Evolutionary conservation across 1,140 invertebrate genomes (phyloP).

Genomic region (Leguminivora glycinivorella): DNA sequence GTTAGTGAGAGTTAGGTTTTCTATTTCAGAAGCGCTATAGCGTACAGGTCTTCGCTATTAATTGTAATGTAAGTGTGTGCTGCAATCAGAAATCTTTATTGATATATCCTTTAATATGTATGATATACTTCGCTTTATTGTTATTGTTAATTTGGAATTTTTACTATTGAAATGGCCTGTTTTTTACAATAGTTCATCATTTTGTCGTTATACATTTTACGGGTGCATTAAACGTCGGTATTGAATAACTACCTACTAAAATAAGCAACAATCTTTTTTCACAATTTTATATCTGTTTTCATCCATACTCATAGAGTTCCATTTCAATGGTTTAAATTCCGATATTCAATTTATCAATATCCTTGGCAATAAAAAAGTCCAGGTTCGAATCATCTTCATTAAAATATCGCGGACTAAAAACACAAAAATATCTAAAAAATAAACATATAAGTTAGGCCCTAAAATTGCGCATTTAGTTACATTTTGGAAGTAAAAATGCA

Average conservation of each 20-base stretch:
- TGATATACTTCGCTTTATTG: slow-evolving; percentile 49
- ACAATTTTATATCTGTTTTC: background rate
- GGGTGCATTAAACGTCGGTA: no score
- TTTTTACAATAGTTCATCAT: background rate
- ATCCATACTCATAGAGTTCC: background rate
- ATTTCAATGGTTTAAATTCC: slow-evolving; percentile 9
- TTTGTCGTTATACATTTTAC: background rate
- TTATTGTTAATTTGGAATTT: slow-evolving; percentile 31
- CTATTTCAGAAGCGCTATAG: slow-evolving; percentile 58
- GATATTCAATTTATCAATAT: slow-evolving; percentile 4
- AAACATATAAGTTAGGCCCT: slow-evolving; percentile 18
- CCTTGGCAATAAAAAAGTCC: slow-evolving; percentile 13
- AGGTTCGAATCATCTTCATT: background rate
- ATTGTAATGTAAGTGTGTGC: slow-evolving; percentile 64
- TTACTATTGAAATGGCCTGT: slow-evolving; percentile 1
- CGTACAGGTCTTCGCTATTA: slow-evolving; percentile 54
- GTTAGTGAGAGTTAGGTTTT: slow-evolving; percentile 69
- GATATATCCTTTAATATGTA: slow-evolving; percentile 50
- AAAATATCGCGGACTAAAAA: background rate
- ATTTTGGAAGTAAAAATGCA: slow-evolving; percentile 39
- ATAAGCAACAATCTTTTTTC: no score
- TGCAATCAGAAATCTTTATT: slow-evolving; percentile 60
- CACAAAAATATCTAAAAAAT: slow-evolving; percentile 5
- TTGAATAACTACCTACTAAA: no score
- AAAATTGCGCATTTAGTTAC: slow-evolving; percentile 24